Conservation (phyloP, 2,113 vertebrate genomes). For the Melanocharis versteri region DNA sequence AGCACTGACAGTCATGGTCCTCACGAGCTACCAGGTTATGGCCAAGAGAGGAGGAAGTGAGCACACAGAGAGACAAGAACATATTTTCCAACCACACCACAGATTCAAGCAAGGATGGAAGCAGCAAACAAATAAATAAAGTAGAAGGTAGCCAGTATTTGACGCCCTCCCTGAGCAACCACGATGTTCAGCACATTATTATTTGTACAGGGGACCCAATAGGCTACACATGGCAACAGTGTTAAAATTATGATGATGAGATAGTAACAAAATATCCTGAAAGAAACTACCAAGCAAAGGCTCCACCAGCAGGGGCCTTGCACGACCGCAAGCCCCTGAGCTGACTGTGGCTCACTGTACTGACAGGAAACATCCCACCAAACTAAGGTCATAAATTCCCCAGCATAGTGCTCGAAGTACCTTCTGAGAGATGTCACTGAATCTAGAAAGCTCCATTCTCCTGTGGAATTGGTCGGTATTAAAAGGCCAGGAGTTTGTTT, state of each 20-base stretch:
- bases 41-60: background rate
- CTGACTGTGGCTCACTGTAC: background rate
- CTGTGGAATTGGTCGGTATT: background rate
- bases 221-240: background rate
- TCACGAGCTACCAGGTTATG: rapidly evolving
- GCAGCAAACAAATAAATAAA: background rate
- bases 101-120: background rate
- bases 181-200: background rate
- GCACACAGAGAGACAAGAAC: background rate
- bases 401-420: rapidly evolving
- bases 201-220: background rate
- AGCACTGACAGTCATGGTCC: background rate
- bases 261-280: background rate
- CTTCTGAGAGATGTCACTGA: background rate
- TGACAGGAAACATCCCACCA: background rate
- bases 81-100: background rate
- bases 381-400: background rate
- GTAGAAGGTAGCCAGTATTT: background rate
- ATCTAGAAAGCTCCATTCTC: background rate
- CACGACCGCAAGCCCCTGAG: background rate
- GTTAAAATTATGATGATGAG: background rate
- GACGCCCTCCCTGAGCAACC: background rate
- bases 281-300: background rate
- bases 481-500: background rate
- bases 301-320: background rate